phyloP scores from a whole-genome alignment of 2,797 vertebrate genomes.

The Malurus splendens region DNA sequence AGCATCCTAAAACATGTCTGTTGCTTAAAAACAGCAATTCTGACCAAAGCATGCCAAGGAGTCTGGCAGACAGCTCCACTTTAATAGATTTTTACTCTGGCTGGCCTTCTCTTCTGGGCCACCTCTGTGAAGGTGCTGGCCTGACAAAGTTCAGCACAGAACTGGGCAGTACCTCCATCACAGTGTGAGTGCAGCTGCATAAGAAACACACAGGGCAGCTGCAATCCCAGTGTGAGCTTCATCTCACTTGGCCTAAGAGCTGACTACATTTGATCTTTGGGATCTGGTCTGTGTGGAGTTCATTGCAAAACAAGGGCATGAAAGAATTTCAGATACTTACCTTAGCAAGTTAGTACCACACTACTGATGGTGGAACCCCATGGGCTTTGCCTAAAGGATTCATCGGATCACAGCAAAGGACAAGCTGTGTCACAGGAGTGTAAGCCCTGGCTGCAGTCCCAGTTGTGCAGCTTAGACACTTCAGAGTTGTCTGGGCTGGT shows the following conservation, averaged over 20 bases:
- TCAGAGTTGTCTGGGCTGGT: not conserved
- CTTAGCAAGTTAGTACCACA: not conserved
- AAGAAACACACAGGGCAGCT: not conserved
- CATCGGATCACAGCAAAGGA: not conserved
- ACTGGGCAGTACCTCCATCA: not conserved
- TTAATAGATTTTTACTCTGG: not conserved
- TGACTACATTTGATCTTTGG: not conserved
- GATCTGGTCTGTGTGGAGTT: not conserved
- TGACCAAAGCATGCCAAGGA: not conserved
- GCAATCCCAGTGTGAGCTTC: not conserved
- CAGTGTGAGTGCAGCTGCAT: not conserved
- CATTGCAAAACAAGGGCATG: not conserved
- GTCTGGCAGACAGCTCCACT: not conserved
- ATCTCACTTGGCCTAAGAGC: not conserved
- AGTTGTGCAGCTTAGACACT: not conserved
- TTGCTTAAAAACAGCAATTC: not conserved
- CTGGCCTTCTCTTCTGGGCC: not conserved
- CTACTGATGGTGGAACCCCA: rapidly evolving
- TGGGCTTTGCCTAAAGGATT: not conserved
- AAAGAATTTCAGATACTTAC: not conserved
- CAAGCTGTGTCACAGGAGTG: not conserved
- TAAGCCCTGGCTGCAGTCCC: not conserved
- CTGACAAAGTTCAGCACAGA: not conserved
- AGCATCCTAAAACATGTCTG: not conserved
- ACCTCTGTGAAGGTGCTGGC: not conserved